Base-by-base conservation (phyloP, 2,888 invertebrate species). In the Caradrina clavipalpis region DNA sequence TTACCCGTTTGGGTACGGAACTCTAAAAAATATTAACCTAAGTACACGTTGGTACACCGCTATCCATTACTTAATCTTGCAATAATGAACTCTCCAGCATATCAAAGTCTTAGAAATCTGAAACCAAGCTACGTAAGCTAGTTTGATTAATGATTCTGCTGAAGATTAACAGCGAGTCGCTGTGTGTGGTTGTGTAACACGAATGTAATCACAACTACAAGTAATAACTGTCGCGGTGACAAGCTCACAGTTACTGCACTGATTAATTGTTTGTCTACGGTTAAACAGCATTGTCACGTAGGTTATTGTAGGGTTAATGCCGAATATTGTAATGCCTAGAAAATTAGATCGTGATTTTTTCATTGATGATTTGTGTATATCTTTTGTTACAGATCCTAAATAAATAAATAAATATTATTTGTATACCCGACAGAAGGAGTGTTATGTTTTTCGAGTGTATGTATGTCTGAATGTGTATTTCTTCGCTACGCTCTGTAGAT, bases 191-290 rank as follows among this genome's bases (percentile, higher is more conserved):
- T 31, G 50, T 61, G 47, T 42, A 55, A 65, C 61, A 61, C 26
- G 57, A 68, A 49, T 81, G 47, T 74, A 81, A 74, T 80, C 70
- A 71, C 55, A 57, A 50, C 57, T 63, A 67, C 56, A 45, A 26
- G 78, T 58, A 74, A 66, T 78, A 78, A 63, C 74, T 58, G 78
- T 59, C 64, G 39, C 55, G 31, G 50, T 51, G 73, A 74, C 79
- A 47, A 39, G 49, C 49, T 39, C 39, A 35, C 39, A 59, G 57
- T 42, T 51, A 49, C 17, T 57, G 47, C 47, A 19, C 39, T 78
- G 73, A 74, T 72, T 75, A 64, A 75, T 73, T 42, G 64, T 63
- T 47, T 53, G 63, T 39, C 39, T 45, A n/a, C 45, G 55, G 53
- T 54, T 76, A 49, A 35, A 51, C 22, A 21, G 53, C 49, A 17